Base-by-base conservation (phyloP, 2,797 vertebrate species). In the Epinephelus malabaricus region DNA sequence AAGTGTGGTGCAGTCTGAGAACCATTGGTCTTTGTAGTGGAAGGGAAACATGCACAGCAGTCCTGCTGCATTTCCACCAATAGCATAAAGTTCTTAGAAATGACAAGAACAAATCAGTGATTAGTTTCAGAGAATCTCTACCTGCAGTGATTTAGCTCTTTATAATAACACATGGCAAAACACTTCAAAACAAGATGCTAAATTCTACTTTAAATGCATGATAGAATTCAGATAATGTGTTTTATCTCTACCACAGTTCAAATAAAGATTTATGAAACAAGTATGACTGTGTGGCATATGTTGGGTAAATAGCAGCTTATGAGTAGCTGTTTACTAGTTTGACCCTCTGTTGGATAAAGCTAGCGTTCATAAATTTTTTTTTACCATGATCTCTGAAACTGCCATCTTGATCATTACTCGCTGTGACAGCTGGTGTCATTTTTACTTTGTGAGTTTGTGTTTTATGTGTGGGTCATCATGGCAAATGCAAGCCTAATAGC, bases 41-140 rank as follows among this genome's bases (percentile, higher is more conserved):
- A 99, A 99, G 21, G 98, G 98, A 90, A 99, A 98, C 49, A 96
- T 93, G 83, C 98, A 99, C 2, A 94, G 93, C n/a, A 88, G 93
- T 43, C 97, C 98, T 25, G 94, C 94, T 27, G 93, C 94, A 84
- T 97, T 98, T 84, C 97, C 98, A 40, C 60, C 91, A 46, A 97
- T 92, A 2, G 96, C 93, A 88, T 94, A 98, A 18, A 92, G 73
- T 88, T 96, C 98, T 99, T 83, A 82, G 78, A 53, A 12, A 6
- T 4, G 7, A 47, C 23, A 23, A 71, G 9, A 70, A 83, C 4
- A 67, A 51, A 53, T 17, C 9, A 73, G 34, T 45, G 13, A 81
- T 63, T 38, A 46, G 11, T 46, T 71, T 30, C 11, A 38, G 23
- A 66, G 34, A 6, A 46, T 69, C 10, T 58, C 3, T 23, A 23